Evolutionary conservation across 1,140 invertebrate species (phyloP), one percentile per base, ranked within the genome.

Genomic region (Drosophila setifemur): DNA sequence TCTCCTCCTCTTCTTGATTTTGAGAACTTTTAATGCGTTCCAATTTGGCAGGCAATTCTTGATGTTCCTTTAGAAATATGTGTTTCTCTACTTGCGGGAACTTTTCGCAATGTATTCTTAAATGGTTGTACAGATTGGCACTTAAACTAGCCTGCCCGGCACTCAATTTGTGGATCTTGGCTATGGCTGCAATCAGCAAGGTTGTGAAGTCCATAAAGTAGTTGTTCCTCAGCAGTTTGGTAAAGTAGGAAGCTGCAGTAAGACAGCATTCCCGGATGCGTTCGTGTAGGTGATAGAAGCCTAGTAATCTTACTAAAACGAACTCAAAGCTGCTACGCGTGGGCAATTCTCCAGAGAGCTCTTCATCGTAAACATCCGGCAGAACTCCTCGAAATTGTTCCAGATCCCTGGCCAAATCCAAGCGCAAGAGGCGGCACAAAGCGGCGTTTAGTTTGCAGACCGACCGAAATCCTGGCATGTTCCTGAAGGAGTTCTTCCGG

Each of bases 211-310:
- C 88, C 60, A 90, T 70, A 5, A 90, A 90, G 39, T 66, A 89
- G 43, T 87, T 82, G 11, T 40, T 71, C 1, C 82, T 60, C n/a
- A 90, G 35, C 44, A 90, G 45, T 52, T 81, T 55, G 0, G 50
- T 68, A 33, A 90, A 87, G 44, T 90, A 90, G 9, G 55, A 44
- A 26, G 73, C 75, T 1, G 78, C 74, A 1, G 43, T 14, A 3
- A 73, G 11, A n/a, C 88, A 90, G 39, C 88, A 90, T 0, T 87
- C 68, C 0, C 57, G 45, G 8, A 90, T 90, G 6, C 88, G 72
- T 12, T 69, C 39, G 12, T 90, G 73, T 2, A 90, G 26, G 11
- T 68, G 50, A 43, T 82, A 55, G 4, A 87, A 50, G 37, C 60
- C 42, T 1, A 89, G 4, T 2, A 90, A 25, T 1, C 88, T 73